Base-by-base conservation (phyloP, 1,140 invertebrate genomes). In the Copidosoma floridanum region DNA sequence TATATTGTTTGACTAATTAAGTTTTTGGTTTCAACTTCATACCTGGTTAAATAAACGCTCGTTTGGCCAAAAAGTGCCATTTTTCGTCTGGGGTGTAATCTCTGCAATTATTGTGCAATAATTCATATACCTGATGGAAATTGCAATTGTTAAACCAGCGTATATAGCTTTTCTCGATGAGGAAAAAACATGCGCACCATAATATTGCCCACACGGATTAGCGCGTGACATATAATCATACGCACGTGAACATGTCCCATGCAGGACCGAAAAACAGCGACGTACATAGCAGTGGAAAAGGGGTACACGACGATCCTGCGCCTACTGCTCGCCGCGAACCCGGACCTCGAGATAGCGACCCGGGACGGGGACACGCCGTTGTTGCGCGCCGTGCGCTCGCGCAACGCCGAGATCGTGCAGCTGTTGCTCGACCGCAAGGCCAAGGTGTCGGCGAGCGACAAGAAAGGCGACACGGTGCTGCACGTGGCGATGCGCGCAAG, bases 251-350 rank as follows among this genome's bases (percentile, higher is more conserved):
- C 23, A 53, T n/a, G n/a, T n/a, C n/a, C 43, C 41, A 21, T 75
- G 43, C 66, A 89, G 86, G 97, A 99, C 73, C 87, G 88, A 63
- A 97, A 99, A 81, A 98, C 95, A 3, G 95, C 96, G 1, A 86
- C 95, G 16, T 99, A 99, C 78, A 95, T 94, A 74, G 94, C 97
- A 0, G 94, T 98, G 12, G 97, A 99, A 77, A 99, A 99, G 77
- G 91, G 91, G 3, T 94, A 99, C 75, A 83, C 88, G 38, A 81
- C 87, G 43, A 92, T 99, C 69, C 85, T 96, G 1, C 95, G 93
- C 77, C 76, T 95, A 18, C 76, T 99, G 32, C 78, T 99, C 14
- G 87, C 86, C 44, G 89, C 92, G 21, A 97, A 98, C 82, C 93
- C 95, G 5, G 95, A 98, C 76, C 80, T 97, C 46, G 96, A 99